Conservation (phyloP, 2,113 vertebrate genomes). For the Cynopterus brachyotis region DNA sequence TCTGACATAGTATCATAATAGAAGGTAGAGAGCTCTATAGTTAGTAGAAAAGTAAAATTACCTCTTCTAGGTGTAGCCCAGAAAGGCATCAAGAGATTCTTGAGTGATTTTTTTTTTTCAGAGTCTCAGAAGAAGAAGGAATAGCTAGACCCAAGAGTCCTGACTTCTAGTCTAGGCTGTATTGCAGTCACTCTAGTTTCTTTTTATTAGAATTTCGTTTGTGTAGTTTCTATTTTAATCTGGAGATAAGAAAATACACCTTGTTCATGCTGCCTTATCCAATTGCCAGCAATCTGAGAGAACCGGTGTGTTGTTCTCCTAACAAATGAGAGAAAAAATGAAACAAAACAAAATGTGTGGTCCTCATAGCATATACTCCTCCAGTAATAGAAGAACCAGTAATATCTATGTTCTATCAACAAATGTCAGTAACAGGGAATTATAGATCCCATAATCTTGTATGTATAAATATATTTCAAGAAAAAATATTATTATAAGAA, state of each 20-base stretch:
- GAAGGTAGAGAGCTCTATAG: background rate
- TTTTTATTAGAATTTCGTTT: conserved; percentile 34
- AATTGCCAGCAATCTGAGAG: background rate
- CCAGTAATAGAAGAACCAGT: background rate
- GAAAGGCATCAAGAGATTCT: background rate
- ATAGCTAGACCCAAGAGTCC: background rate
- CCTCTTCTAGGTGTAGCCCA: background rate
- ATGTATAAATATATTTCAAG: background rate
- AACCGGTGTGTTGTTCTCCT: background rate
- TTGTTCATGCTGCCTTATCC: background rate
- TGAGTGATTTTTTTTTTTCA: background rate
- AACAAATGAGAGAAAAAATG: background rate
- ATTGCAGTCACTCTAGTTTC: background rate
- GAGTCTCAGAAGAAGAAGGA: background rate
- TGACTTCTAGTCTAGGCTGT: background rate
- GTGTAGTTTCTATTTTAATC: background rate
- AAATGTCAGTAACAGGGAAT: background rate
- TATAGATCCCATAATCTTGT: background rate
- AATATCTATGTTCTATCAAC: background rate
- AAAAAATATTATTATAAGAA: background rate
- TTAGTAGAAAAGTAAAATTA: conserved; percentile 42
- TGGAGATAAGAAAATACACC: background rate
- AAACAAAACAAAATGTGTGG: background rate
- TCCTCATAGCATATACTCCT: background rate
- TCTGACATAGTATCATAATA: conserved; percentile 32